Conservation (phyloP, 2,888 invertebrate species). For the Euproctis similis region DNA sequence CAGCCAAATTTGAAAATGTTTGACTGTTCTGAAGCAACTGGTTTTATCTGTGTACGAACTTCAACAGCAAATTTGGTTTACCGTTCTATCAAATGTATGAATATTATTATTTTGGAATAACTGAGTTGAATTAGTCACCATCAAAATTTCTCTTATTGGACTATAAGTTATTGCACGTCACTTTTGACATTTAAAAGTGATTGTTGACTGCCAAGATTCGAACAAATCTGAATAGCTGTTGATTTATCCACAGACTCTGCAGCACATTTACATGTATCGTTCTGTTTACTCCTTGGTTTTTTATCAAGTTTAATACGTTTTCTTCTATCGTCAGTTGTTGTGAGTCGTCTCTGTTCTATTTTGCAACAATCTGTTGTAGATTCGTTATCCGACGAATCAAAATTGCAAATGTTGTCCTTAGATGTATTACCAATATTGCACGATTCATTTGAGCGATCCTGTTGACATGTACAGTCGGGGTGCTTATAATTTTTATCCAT, state of each 20-base stretch:
- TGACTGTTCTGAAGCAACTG: too few species aligned
- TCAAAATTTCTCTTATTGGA: too few species aligned
- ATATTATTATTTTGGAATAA: too few species aligned
- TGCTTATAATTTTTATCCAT: conserved; percentile 15
- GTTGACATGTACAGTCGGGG: conserved; percentile 21
- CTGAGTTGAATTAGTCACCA: too few species aligned
- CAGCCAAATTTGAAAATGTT: neutral
- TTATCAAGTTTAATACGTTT: conserved; percentile 7
- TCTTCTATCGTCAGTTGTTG: conserved; percentile 5
- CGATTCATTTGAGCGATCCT: neutral
- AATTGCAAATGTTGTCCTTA: neutral
- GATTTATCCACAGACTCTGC: neutral
- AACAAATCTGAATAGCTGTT: too few species aligned
- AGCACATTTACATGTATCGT: conserved; percentile 17
- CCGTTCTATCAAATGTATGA: too few species aligned
- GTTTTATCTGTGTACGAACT: too few species aligned
- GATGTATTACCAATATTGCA: conserved; percentile 8
- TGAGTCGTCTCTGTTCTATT: conserved; percentile 1
- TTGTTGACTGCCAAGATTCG: too few species aligned
- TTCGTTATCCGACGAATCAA: neutral
- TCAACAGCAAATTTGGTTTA: too few species aligned
- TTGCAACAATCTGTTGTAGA: neutral
- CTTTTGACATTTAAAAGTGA: too few species aligned
- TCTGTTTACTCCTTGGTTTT: conserved; percentile 5
- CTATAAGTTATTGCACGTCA: too few species aligned